Evolutionary conservation across 2,113 vertebrate genomes (phyloP).

Genomic region (Corythornis madagascariensis): DNA sequence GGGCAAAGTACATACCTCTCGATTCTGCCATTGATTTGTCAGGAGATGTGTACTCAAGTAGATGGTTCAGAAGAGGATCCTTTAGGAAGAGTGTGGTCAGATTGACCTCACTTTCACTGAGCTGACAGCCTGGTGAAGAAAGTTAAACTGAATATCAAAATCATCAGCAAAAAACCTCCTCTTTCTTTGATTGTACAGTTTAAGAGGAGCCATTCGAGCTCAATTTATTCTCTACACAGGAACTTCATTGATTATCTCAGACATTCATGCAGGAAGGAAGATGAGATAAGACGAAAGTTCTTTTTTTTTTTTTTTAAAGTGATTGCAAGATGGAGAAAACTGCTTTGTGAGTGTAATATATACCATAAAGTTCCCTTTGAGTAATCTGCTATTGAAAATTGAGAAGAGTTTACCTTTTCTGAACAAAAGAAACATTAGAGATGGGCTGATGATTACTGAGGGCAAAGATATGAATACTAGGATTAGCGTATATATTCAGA

Average conservation of each 20-base stretch:
- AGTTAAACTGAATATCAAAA: constrained; percentile 70
- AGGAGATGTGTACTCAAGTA: constrained; percentile 45
- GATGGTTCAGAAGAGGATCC: constrained; percentile 53
- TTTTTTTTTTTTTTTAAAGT: constrained; percentile 52
- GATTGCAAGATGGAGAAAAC: constrained; percentile 71
- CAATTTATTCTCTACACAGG: constrained; percentile 69
- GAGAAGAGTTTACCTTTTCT: constrained; percentile 22
- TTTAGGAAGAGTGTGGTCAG: constrained; percentile 63
- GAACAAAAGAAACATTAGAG: constrained; percentile 49
- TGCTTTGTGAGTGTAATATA: constrained; percentile 47
- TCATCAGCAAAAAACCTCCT: constrained; percentile 58
- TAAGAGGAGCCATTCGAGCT: constrained; percentile 60
- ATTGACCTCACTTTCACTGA: constrained; percentile 61
- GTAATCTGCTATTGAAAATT: constrained; percentile 19
- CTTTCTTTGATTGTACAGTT: constrained; percentile 71
- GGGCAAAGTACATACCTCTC: constrained; percentile 29
- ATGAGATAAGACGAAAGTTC: constrained; percentile 55
- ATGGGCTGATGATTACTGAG: constrained; percentile 20
- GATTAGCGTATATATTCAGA: not conserved
- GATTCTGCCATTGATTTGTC: constrained; percentile 51
- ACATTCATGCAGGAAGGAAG: constrained; percentile 70
- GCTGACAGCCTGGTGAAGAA: constrained; percentile 51
- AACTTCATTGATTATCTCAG: constrained; percentile 69
- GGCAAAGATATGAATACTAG: not conserved
- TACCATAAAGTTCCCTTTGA: constrained; percentile 19